Base-by-base conservation (phyloP, 2,797 vertebrate genomes). In the Takifugu rubripes region DNA sequence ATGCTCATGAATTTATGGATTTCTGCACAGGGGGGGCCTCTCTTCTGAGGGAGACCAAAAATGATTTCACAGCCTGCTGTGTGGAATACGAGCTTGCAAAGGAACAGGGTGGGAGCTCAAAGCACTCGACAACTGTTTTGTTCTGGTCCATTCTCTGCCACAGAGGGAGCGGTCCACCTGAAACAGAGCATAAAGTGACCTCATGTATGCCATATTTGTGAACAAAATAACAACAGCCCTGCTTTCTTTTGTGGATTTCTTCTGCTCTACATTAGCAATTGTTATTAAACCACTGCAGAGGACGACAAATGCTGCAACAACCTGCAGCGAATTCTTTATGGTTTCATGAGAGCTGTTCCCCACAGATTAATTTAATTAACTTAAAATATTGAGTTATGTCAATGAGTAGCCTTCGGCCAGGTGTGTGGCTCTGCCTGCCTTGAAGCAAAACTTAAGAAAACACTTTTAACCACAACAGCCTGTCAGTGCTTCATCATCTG, bases 1-100 rank as follows among this genome's bases (percentile, higher is more conserved):
- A 88, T 79, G 64, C 83, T 90, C 85, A 88, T 90, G 86, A 87
- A 88, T 90, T 88, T 89, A 89, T 90, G 84, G 82, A 90, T 89
- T 84, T 87, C 72, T 75, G 68, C 83, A 85, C 77, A 33, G 75
- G 80, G 75, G 75, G 72, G 79, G 74, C 61, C 21, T 72, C 61
- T 68, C 46, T 84, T 88, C 81, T 47, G 73, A 83, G 75, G 74
- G 74, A 79, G 75, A 84, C 79, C 75, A 86, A 84, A 85, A 88
- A 88, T 87, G 72, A 90, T 89, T 90, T 85, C 84, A 84, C 81
- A 84, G 82, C 80, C 74, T 31, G 75, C 81, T 81, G 82, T 84
- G 87, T 88, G 80, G 84, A 85, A 82, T 82, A 87, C 84, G 68
- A 61, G 77, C 70, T 83, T 24, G 27, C 61, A 58, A 61, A 79